phyloP scores from a whole-genome alignment of 2,113 vertebrate genomes.

The Montifringilla adamsi region DNA sequence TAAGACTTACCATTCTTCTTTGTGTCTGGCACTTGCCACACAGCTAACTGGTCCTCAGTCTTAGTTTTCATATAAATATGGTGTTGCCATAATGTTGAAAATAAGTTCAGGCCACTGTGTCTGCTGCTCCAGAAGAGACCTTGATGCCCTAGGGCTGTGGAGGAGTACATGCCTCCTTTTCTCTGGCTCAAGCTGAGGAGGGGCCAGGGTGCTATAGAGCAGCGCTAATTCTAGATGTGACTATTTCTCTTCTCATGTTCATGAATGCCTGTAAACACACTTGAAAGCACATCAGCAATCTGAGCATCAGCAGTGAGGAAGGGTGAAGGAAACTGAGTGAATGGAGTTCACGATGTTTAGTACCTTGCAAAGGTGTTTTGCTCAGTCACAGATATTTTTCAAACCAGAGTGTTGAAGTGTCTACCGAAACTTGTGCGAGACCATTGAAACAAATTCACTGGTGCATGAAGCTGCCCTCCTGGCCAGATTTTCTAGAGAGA shows the following conservation, averaged over 20 bases:
- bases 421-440: not conserved
- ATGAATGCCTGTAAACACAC: not conserved
- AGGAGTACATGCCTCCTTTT: not conserved
- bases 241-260: not conserved
- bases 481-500: not conserved
- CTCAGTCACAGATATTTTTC: not conserved
- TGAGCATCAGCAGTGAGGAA: not conserved
- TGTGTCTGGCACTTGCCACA: not conserved
- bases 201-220: not conserved
- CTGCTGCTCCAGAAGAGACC: not conserved
- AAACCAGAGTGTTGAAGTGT: not conserved
- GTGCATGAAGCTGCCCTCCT: not conserved
- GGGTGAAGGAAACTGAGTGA: not conserved
- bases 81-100: not conserved
- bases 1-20: not conserved
- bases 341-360: not conserved
- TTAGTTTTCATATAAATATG: not conserved
- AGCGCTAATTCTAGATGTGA: not conserved
- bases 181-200: not conserved
- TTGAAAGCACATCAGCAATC: not conserved
- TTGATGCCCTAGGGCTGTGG: not conserved
- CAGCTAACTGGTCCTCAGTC: not conserved
- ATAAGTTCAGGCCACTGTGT: not conserved
- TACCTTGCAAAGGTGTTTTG: not conserved
- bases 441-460: not conserved